phyloP scores from a whole-genome alignment of 92 coral and sea anemone species.

The Metridium senile region DNA sequence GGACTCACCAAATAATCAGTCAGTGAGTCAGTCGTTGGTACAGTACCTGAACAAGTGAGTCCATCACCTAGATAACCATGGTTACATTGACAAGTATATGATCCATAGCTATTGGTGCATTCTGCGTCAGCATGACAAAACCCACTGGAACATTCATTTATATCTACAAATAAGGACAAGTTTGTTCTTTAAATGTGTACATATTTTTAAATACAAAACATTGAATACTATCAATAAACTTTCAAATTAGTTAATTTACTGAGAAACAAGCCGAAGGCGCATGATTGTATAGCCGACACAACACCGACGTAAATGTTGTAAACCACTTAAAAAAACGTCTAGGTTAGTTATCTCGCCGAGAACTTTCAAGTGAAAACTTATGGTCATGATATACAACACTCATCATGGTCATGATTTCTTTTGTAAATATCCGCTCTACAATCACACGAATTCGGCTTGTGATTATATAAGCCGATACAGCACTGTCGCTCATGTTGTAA shows the following conservation, averaged over 20 bases:
- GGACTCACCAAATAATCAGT: not conserved
- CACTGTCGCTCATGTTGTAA: not conserved
- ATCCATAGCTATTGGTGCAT: slow-evolving; percentile 7
- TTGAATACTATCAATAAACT: not conserved
- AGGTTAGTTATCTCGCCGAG: not conserved
- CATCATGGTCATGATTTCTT: too few relatives aligned
- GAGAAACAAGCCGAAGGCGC: not conserved
- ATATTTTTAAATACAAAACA: not conserved
- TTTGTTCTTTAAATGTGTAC: not conserved
- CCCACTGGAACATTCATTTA: not conserved
- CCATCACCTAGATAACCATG: not conserved
- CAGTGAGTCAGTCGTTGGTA: not conserved
- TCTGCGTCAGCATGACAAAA: slow-evolving; percentile 7
- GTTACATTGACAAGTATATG: not conserved
- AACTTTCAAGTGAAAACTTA: too few relatives aligned
- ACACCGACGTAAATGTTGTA: not conserved
- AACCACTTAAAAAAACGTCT: not conserved
- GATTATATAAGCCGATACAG: not conserved
- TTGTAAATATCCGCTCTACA: too few relatives aligned
- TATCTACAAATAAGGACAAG: not conserved
- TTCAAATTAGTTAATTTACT: not conserved
- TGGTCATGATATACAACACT: too few relatives aligned
- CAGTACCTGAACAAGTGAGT: not conserved
- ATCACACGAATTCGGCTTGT: too few relatives aligned
- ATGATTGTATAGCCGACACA: not conserved